Base-by-base conservation (phyloP, 2,797 vertebrate genomes). In the Cichlasoma orientale region DNA sequence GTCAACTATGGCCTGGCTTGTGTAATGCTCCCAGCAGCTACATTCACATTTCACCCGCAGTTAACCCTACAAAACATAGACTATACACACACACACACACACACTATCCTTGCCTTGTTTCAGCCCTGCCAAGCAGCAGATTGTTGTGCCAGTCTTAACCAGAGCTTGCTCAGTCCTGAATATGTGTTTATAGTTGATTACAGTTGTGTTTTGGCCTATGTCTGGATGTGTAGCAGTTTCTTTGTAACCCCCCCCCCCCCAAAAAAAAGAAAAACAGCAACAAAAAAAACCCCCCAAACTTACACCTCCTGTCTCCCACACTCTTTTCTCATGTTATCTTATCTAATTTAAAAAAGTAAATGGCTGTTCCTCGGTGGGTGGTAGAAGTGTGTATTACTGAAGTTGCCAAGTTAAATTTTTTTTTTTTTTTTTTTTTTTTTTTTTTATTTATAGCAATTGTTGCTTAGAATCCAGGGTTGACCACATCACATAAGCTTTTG, bases 1-100 rank as follows among this genome's bases (percentile, higher is more conserved):
- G 89, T 93, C 89, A 89, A 93, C 93, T 91, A 92, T 92, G 88
- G 89, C 88, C 91, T 92, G 91, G 89, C 90, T 92, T 94, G 92
- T 93, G 92, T 92, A 93, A 91, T 84, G 86, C 91, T 93, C 82
- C 88, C 88, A 89, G 84, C 90, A 89, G 88, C 91, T 85, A 90
- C 86, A 83, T 90, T 92, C 90, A 90, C 83, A 87, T 92, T 94
- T 93, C 92, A 95, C 90, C 92, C 85, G 5, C 86, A 84, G 89
- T 94, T 94, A 93, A 93, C 90, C 91, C 90, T 85, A 86, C 79
- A 85, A 90, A 86, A 89, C 86, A 86, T 86, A 89, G 83, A 77
- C 78, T 80, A 73, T 19, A 84, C 3, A 74, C 36, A 76, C 52
- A 79, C 83, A 58, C 80, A 75, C 75, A 31, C 29, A 31, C 53